phyloP scores from a whole-genome alignment of 2,797 vertebrate genomes.

The Amblyraja radiata region DNA sequence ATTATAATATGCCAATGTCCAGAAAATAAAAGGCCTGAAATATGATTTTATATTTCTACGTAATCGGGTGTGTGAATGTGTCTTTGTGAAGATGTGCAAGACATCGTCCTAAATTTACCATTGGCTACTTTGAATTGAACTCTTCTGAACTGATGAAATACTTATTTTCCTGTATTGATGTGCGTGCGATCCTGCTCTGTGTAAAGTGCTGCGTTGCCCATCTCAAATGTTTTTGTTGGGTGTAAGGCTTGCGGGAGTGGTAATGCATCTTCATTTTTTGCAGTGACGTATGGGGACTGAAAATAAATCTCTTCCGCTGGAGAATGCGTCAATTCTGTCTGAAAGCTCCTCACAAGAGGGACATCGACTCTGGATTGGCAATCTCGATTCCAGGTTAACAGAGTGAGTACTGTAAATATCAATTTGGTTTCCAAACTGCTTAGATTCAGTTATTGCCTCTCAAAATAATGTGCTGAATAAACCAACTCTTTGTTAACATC shows the following conservation, averaged over 20 bases:
- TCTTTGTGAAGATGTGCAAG: too few species aligned
- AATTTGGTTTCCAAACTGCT: not conserved
- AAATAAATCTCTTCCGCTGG: constrained; percentile 71
- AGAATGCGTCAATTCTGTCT: constrained; percentile 89
- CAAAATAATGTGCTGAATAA: not conserved
- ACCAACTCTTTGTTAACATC: not conserved
- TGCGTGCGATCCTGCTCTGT: too few species aligned
- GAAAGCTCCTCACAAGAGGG: constrained; percentile 84
- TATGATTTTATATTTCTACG: not conserved
- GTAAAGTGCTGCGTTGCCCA: not conserved
- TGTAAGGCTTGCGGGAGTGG: not conserved
- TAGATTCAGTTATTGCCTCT: not conserved
- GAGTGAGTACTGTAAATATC: constrained; percentile 69
- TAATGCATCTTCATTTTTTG: not conserved
- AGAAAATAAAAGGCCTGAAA: not conserved
- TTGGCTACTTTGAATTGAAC: not conserved
- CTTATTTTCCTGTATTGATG: not conserved
- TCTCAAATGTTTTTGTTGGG: not conserved
- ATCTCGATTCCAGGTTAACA: constrained; percentile 94
- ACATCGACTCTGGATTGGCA: constrained; percentile 93
- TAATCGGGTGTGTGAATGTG: not conserved
- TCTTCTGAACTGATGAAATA: too few species aligned
- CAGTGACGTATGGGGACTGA: constrained; percentile 80
- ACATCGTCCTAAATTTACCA: too few species aligned
- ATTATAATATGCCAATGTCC: not conserved